Conservation (phyloP, 2,113 vertebrate genomes). For the Neotoma lepida region DNA sequence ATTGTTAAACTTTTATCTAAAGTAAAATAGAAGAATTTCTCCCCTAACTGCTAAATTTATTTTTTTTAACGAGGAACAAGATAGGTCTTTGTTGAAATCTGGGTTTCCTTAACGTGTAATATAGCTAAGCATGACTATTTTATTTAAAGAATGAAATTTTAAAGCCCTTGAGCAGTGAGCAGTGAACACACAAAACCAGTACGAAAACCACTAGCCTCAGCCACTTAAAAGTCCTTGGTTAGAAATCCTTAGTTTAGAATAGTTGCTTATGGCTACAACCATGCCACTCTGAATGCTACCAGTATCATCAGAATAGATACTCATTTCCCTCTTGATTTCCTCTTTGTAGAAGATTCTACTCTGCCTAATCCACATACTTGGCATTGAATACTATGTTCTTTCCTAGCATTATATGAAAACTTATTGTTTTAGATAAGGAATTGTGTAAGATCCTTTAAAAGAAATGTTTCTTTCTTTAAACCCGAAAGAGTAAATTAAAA, state of each 20-base stretch:
- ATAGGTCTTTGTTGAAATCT: conserved; percentile 22
- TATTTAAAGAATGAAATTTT: conserved; percentile 48
- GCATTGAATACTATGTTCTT: conserved; percentile 43
- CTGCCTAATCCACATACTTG: conserved; percentile 10
- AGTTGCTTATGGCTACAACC: background rate
- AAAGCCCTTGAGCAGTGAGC: conserved; percentile 32
- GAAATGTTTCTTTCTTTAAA: conserved; percentile 34
- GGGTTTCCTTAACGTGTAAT: conserved; percentile 13
- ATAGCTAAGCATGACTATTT: conserved; percentile 38
- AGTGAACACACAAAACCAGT: conserved; percentile 47
- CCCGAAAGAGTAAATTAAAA: conserved; percentile 36
- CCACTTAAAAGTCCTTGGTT: conserved; percentile 48
- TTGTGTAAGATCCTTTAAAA: background rate
- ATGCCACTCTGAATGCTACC: background rate
- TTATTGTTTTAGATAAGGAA: conserved; percentile 11
- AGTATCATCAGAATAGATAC: conserved; percentile 14
- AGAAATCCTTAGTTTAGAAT: conserved; percentile 38
- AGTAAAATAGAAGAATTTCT: conserved; percentile 41
- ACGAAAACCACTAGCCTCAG: conserved; percentile 37
- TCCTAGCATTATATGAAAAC: conserved; percentile 26
- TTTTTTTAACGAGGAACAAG: conserved; percentile 41
- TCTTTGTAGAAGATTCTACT: background rate
- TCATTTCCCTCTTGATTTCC: conserved; percentile 28
- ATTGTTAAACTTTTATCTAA: conserved; percentile 46
- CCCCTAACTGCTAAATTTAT: background rate